Base-by-base conservation (phyloP, 2,888 invertebrate genomes). In the Cremastinae sp. region DNA sequence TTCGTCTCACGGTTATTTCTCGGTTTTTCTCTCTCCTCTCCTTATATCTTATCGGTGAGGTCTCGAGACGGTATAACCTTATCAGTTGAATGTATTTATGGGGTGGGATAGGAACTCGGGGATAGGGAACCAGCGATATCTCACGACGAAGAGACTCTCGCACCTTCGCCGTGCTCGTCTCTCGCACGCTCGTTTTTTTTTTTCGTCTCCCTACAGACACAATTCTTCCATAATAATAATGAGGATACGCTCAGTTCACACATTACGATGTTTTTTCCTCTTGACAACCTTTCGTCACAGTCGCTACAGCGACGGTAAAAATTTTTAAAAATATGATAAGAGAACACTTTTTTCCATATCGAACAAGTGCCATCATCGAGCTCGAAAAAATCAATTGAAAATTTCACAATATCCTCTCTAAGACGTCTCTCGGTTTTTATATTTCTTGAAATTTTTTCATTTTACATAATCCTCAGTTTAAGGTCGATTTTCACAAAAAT, bases 71-170 rank as follows among this genome's bases (percentile, higher is more conserved):
- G 78, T 70, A 75, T 58, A 66, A 61, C 81, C 80, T 86, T 87
- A 86, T 87, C 86, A 85, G 84, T 71, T 71, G 79, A 82, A 84
- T 84, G 84, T 87, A 86, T 87, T 87, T 87, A 87, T 81, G 81
- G 87, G 87, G 81, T 86, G 77, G 85, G 85, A 85, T 85, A 84
- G 81, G 86, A 79, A 80, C 77, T 78, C 58, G 41, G 65, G 77
- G 70, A 74, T 65, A 66, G 75, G 64, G 65, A 71, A 65, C 51
- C 53, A 28, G 43, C 71, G 75, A 79, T 75, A 76, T 68, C 72
- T 45, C 47, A 62, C 28, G 38, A n/a, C 54, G 43, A 43, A 70
- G 65, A 71, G 59, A 72, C 41, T 59, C 59, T 68, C 61, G 56
- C 58, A 59, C 64, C 64, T 72, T 61, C 38, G 54, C 53, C 56